Base-by-base conservation (phyloP, 2,797 vertebrate species). In the Sphaeramia orbicularis region DNA sequence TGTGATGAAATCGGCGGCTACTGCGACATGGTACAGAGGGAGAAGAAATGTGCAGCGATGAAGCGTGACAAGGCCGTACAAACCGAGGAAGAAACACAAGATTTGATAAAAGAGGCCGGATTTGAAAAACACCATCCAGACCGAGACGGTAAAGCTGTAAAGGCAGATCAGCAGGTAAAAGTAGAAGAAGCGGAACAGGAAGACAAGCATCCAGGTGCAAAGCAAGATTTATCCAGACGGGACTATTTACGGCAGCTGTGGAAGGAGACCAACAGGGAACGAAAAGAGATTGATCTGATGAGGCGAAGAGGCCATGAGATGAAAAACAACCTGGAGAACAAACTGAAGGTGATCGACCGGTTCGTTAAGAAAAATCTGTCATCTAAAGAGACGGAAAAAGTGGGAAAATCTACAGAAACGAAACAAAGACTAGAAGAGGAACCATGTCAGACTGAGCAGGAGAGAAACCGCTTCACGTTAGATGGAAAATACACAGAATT, bases 251-350 rank as follows among this genome's bases (percentile, higher is more conserved):
- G 58, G 45, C 79, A 56, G 40, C 72, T 87, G 2, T 87, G 83
- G 81, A 87, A 79, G 11, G 73, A 86, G 16, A 87, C 74, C 1
- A 65, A 50, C 63, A 71, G 18, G 1, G 76, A 91, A 16, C 76
- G 48, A 1, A 80, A 67, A 13, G 84, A 87, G 32, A 87, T 91
- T 4, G 47, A 77, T 51, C 73, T 81, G 10, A 84, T 91, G 76
- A 89, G 81, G 44, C 9, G 32, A 18, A 76, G 58, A 15, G 75
- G 86, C 41, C 54, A 81, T 14, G 64, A 83, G 30, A 78, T 89
- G 35, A 88, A 50, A 78, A 79, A 50, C 14, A 78, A 80, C 14
- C 56, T 90, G 15, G 78, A 89, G 62, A 78, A 65, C 57, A 79
- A 77, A 64, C 36, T 90, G 0, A 53, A 74, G 36, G 51, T 56